Conservation (phyloP, 2,797 vertebrate genomes). For the Cossypha polioptera region DNA sequence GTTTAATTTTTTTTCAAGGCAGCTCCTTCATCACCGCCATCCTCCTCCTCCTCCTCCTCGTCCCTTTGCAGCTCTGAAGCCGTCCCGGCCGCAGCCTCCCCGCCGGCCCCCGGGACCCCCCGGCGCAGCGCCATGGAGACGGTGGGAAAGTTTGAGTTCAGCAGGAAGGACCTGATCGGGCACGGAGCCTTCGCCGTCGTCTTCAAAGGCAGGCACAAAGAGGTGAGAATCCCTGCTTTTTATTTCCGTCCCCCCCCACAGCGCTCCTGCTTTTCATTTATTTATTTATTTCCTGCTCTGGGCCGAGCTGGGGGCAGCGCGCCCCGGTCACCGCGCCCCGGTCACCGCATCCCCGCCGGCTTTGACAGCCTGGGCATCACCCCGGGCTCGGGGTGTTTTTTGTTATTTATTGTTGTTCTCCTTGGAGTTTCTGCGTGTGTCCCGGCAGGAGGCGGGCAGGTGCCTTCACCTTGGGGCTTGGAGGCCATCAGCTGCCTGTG, state of each 20-base stretch:
- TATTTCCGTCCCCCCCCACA: fast-evolving
- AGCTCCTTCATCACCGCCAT: not conserved
- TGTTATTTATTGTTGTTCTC: not conserved
- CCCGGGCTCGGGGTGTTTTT: not conserved
- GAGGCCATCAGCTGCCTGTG: not conserved
- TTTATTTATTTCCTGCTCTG: not conserved
- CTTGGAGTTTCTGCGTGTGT: not conserved
- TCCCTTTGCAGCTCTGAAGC: slow-evolving; percentile 45
- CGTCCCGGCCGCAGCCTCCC: slow-evolving; percentile 19
- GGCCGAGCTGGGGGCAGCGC: not conserved
- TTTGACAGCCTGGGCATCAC: not conserved
- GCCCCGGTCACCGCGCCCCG: not conserved
- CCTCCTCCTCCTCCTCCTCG: not conserved
- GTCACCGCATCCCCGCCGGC: not conserved
- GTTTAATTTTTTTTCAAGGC: not conserved
- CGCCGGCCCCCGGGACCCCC: not conserved
- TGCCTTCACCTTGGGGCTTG: not conserved
- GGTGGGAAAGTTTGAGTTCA: slow-evolving; percentile 95
- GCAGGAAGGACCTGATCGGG: slow-evolving; percentile 92
- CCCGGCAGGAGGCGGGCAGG: not conserved
- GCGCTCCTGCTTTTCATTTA: not conserved
- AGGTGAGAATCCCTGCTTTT: slow-evolving; percentile 73
- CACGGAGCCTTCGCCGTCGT: slow-evolving; percentile 96
- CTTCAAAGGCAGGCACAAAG: slow-evolving; percentile 93
- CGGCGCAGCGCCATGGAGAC: slow-evolving; percentile 81